These are phyloP conservation scores for Patiria miniata DNA, from an alignment of 35 echinoderm and acorn worm genomes.

Conservation along the genomic window DNA sequence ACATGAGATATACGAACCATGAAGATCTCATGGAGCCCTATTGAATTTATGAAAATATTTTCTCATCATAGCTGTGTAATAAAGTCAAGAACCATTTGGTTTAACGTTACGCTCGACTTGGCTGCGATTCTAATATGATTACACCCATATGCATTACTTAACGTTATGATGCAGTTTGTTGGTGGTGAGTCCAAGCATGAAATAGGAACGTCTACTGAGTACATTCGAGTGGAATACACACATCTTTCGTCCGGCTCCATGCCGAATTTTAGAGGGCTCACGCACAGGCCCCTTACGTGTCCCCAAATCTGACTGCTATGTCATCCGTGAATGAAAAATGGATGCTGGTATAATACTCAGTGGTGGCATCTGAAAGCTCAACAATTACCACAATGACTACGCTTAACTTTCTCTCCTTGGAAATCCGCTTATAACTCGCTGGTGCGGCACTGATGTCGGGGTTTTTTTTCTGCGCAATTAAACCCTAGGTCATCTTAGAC, in stretches of 20 bases:
- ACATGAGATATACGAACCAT: no score
- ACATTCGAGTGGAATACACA: not conserved
- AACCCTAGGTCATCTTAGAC: not conserved
- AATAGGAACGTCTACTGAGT: not conserved
- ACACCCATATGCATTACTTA: not conserved
- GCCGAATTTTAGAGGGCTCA: not conserved
- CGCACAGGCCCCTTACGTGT: no score
- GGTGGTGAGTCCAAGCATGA: not conserved
- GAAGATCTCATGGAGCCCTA: no score
- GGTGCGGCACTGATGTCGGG: slow-evolving; percentile 10
- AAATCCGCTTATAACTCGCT: not conserved
- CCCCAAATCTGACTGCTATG: not conserved
- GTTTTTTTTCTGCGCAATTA: slow-evolving; percentile 30
- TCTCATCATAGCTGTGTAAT: no score
- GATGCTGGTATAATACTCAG: not conserved
- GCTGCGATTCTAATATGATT: not conserved
- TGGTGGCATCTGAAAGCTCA: not conserved
- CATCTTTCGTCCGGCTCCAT: not conserved
- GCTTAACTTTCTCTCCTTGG: not conserved
- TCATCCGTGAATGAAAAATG: slow-evolving; percentile 14
- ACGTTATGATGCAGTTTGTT: not conserved
- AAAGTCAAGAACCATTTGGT: no score
- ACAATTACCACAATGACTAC: not conserved
- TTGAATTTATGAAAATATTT: no score
- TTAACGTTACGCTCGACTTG: not conserved